Evolutionary conservation across 2,113 vertebrate genomes (phyloP).

Genomic region (Aplodontia rufa): DNA sequence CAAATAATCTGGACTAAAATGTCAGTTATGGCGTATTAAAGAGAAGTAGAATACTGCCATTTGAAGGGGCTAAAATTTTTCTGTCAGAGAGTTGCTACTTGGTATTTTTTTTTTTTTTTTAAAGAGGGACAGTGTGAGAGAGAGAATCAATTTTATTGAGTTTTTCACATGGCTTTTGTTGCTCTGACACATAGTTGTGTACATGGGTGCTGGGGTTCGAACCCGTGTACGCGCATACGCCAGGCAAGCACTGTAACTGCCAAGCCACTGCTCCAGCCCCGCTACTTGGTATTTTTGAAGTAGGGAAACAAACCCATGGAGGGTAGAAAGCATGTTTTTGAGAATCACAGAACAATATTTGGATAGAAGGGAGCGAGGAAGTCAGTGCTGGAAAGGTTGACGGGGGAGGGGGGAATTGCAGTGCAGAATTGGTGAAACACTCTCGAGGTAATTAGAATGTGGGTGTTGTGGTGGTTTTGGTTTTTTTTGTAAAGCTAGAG

Average conservation of each 20-base stretch:
- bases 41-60: too few species aligned
- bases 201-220: too few species aligned
- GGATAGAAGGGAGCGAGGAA: too few species aligned
- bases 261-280: too few species aligned
- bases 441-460: background rate
- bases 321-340: background rate
- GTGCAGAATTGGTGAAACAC: accelerated
- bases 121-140: too few species aligned
- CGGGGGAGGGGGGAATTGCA: background rate
- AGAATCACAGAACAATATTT: background rate
- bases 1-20: background rate
- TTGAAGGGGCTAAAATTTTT: background rate
- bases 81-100: background rate
- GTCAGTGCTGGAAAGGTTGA: too few species aligned
- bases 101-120: too few species aligned
- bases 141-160: too few species aligned
- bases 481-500: background rate
- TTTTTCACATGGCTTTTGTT: too few species aligned
- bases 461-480: background rate
- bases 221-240: too few species aligned
- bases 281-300: background rate
- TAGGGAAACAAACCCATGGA: background rate
- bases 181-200: too few species aligned
- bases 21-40: background rate
- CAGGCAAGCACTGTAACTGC: too few species aligned